phyloP scores from a whole-genome alignment of 2,113 vertebrate genomes.

The Oreochromis spilurus region DNA sequence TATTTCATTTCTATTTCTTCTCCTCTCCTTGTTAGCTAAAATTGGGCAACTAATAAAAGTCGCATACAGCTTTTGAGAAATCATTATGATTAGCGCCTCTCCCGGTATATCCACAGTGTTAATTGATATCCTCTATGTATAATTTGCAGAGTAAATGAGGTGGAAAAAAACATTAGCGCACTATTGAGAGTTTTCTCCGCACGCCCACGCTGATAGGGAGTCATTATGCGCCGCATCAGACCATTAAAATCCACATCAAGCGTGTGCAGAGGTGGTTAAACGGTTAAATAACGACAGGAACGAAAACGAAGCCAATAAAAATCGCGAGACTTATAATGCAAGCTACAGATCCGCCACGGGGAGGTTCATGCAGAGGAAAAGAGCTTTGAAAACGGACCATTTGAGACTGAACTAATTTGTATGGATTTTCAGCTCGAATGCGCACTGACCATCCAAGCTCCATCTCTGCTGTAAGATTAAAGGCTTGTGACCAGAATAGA shows the following conservation, averaged over 20 bases:
- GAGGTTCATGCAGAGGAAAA: not conserved
- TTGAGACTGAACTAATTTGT: not conserved
- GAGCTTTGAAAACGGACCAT: constrained; percentile 14
- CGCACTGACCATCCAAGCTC: not conserved
- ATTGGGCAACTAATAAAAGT: constrained; percentile 25
- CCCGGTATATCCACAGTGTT: not conserved
- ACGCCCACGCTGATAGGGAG: constrained; percentile 37
- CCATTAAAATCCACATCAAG: constrained; percentile 67
- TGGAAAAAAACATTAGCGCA: constrained; percentile 37
- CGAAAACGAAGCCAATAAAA: constrained; percentile 48
- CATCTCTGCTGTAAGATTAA: constrained; percentile 6
- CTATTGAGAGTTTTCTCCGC: constrained; percentile 40
- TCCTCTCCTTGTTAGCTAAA: not conserved
- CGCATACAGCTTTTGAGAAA: not conserved
- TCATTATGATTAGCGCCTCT: not conserved
- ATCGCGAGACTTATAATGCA: not conserved
- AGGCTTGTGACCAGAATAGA: constrained; percentile 34
- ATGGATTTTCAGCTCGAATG: not conserved
- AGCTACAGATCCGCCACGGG: not conserved
- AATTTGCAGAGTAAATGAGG: constrained; percentile 54
- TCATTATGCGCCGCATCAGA: constrained; percentile 62
- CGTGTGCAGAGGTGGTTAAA: constrained; percentile 43
- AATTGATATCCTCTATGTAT: constrained; percentile 38
- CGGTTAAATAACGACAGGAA: constrained; percentile 47
- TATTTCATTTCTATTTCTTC: not conserved